A percentile compares a stretch with the other conserved stretches of the same genome.
These are phyloP conservation scores for Zapornia atra DNA, from an alignment of 2,113 vertebrate species.

Conservation along the genomic window DNA sequence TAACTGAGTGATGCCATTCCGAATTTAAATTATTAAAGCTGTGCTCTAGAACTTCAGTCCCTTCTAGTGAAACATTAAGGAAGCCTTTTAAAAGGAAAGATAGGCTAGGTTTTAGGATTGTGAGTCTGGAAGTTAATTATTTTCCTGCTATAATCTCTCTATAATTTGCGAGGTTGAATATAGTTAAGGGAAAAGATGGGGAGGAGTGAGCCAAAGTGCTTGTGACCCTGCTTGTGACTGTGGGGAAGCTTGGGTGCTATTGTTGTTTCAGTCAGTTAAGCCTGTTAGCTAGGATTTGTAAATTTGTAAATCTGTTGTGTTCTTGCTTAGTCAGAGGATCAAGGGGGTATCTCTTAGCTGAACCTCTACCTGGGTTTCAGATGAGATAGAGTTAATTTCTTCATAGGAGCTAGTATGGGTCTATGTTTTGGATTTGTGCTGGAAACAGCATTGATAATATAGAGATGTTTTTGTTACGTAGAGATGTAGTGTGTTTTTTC, in stretches of 20 bases:
- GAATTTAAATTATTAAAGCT: not conserved
- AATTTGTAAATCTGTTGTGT: not conserved
- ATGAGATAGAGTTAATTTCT: too few species aligned
- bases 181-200: not conserved
- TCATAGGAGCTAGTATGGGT: too few species aligned
- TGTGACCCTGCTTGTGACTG: not conserved
- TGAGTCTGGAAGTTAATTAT: not conserved
- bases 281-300: not conserved
- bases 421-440: too few species aligned
- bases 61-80: not conserved
- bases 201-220: not conserved
- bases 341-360: not conserved
- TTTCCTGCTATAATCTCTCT: not conserved
- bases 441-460: too few species aligned
- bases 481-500: too few species aligned
- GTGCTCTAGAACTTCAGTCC: not conserved
- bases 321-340: not conserved
- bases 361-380: not conserved
- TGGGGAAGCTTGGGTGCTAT: not conserved
- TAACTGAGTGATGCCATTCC: not conserved
- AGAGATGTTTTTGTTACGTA: too few species aligned
- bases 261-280: not conserved
- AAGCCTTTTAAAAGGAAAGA: not conserved
- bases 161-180: not conserved
- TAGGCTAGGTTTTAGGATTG: not conserved